phyloP scores from a whole-genome alignment of 2,113 vertebrate species.

The Eulemur rufifrons region DNA sequence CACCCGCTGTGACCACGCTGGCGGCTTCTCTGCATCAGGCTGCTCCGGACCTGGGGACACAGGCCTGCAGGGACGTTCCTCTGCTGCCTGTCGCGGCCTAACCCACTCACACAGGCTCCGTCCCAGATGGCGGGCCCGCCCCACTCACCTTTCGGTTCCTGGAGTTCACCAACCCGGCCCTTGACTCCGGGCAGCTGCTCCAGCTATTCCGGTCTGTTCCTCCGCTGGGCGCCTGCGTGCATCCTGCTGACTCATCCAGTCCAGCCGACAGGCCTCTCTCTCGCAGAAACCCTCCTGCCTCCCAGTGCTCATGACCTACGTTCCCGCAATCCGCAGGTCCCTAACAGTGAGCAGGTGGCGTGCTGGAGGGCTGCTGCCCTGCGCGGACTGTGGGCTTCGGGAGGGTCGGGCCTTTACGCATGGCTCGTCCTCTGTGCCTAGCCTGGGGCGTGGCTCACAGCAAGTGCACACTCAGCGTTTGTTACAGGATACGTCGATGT shows the following conservation, averaged over 20 bases:
- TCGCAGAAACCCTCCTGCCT: no score
- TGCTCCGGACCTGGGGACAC: no score
- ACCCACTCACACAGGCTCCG: accelerated
- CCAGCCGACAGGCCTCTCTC: accelerated
- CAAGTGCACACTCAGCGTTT: accelerated
- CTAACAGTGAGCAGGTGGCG: accelerated
- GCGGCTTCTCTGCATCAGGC: accelerated
- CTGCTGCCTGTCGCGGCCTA: background rate
- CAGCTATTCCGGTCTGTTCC: accelerated
- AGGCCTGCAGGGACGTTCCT: no score
- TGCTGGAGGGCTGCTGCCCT: accelerated
- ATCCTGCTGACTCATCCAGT: background rate
- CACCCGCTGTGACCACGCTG: accelerated
- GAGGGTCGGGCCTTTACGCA: accelerated
- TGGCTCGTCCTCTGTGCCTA: no score
- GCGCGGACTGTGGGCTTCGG: accelerated
- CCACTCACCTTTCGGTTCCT: accelerated
- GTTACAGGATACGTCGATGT: background rate
- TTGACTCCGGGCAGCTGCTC: no score
- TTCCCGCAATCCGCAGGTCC: accelerated
- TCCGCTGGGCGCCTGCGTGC: accelerated
- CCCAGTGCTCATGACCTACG: no score
- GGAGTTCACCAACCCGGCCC: accelerated
- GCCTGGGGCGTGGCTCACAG: accelerated
- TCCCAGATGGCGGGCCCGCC: accelerated